Conservation (phyloP, 2,888 invertebrate genomes). For the Sussaba pulchella region DNA sequence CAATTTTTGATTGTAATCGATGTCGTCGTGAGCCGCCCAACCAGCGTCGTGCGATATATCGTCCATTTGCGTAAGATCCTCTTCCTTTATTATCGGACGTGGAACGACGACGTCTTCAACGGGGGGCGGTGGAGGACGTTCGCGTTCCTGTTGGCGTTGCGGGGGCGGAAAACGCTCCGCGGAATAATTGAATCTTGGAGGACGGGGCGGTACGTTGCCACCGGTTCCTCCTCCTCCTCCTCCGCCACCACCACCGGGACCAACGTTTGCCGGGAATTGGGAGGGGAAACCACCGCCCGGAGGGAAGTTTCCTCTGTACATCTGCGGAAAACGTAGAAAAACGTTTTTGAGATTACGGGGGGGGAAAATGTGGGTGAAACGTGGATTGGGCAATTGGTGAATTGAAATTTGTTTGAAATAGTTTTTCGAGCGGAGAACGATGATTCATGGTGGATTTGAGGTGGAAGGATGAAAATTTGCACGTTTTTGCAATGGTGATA, state of each 20-base stretch:
- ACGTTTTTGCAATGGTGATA: too few species aligned
- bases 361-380: too few species aligned
- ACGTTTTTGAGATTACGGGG: not conserved
- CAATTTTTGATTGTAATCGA: conserved; percentile 97
- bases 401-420: too few species aligned
- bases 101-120: conserved; percentile 89
- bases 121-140: conserved; percentile 82
- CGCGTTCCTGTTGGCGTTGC: conserved; percentile 79
- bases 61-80: conserved; percentile 96
- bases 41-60: conserved; percentile 95
- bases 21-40: conserved; percentile 97
- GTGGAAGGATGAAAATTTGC: too few species aligned
- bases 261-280: conserved; percentile 79
- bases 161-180: conserved; percentile 78
- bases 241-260: conserved; percentile 72
- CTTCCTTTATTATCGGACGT: conserved; percentile 96
- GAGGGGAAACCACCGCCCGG: conserved; percentile 81
- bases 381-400: too few species aligned
- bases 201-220: conserved; percentile 76
- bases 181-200: conserved; percentile 82
- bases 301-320: conserved; percentile 84
- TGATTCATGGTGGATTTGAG: too few species aligned
- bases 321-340: conserved; percentile 76
- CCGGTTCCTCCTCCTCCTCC: conserved; percentile 56
- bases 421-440: too few species aligned